phyloP scores from a whole-genome alignment of 2,888 invertebrate genomes.

The Baronia brevicornis region DNA sequence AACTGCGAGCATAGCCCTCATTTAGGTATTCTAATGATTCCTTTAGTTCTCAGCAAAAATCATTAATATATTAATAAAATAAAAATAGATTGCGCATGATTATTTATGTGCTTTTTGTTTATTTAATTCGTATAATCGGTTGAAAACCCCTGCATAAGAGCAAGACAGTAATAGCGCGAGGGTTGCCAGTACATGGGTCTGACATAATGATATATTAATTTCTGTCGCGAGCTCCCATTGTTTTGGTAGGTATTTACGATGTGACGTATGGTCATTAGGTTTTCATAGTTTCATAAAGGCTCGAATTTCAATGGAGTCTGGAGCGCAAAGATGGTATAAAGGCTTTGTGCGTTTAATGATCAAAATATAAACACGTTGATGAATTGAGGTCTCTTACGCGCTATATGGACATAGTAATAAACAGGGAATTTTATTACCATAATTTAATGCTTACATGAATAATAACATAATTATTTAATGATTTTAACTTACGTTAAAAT shows the following conservation, averaged over 20 bases:
- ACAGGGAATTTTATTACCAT: too few relatives aligned
- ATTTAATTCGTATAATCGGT: neutral
- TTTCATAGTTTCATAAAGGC: constrained; percentile 74
- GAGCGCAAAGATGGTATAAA: constrained; percentile 30
- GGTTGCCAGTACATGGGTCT: constrained; percentile 51
- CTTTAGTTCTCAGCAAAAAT: too few relatives aligned
- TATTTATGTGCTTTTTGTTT: too few relatives aligned
- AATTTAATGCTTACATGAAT: too few relatives aligned
- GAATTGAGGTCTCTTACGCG: constrained; percentile 34
- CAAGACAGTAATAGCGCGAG: constrained; percentile 27
- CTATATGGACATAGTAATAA: too few relatives aligned
- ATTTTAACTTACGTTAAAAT: too few relatives aligned
- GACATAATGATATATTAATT: constrained; percentile 77
- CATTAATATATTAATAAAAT: neutral
- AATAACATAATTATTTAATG: too few relatives aligned
- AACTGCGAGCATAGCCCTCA: too few relatives aligned
- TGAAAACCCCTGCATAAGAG: constrained; percentile 20
- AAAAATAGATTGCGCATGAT: too few relatives aligned
- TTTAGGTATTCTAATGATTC: too few relatives aligned
- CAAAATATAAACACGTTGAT: constrained; percentile 42
- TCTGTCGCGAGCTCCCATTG: constrained; percentile 69
- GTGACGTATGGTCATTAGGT: constrained; percentile 73
- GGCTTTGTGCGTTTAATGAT: constrained; percentile 63
- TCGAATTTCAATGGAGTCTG: constrained; percentile 44
- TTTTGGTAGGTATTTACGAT: constrained; percentile 71